phyloP scores from a whole-genome alignment of 2,888 invertebrate genomes.

The Adelognathus sp. region DNA sequence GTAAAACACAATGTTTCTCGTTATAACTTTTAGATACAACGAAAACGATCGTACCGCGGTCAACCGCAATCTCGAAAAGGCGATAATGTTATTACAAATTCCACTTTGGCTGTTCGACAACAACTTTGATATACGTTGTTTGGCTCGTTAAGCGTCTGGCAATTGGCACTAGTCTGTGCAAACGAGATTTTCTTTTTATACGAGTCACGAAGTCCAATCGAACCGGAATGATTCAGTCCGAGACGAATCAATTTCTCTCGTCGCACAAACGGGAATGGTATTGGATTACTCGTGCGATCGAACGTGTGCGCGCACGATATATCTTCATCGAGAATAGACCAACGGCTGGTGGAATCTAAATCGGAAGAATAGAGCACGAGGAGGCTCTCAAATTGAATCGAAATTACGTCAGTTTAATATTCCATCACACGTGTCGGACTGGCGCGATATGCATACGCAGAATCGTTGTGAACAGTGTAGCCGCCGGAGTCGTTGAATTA shows the following conservation, averaged over 20 bases:
- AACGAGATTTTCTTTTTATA: slow-evolving; percentile 13
- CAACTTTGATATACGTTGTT: slow-evolving; percentile 22
- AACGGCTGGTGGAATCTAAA: not conserved
- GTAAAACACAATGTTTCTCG: not conserved
- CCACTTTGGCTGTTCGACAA: slow-evolving; percentile 8
- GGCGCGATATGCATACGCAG: slow-evolving; percentile 18
- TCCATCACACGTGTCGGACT: slow-evolving; percentile 64
- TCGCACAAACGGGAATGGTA: not conserved
- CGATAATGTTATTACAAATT: slow-evolving; percentile 28
- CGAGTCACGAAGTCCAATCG: slow-evolving; percentile 6
- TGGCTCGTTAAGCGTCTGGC: slow-evolving; percentile 20
- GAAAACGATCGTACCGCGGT: slow-evolving; percentile 27
- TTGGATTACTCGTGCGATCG: not conserved
- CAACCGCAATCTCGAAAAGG: slow-evolving; percentile 4
- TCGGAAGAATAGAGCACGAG: not conserved
- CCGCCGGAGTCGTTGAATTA: slow-evolving; percentile 66
- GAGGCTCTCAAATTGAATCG: slow-evolving; percentile 41
- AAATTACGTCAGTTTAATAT: slow-evolving; percentile 68
- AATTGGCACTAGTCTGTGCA: not conserved
- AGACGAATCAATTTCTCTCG: slow-evolving; percentile 52
- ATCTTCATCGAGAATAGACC: not conserved
- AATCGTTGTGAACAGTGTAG: not conserved
- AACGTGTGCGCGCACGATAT: not conserved
- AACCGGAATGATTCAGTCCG: slow-evolving; percentile 43
- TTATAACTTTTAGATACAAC: slow-evolving; percentile 10